These are phyloP conservation scores for Philopedon plagiatum DNA, from an alignment of 2,888 invertebrate species.

Conservation along the genomic window DNA sequence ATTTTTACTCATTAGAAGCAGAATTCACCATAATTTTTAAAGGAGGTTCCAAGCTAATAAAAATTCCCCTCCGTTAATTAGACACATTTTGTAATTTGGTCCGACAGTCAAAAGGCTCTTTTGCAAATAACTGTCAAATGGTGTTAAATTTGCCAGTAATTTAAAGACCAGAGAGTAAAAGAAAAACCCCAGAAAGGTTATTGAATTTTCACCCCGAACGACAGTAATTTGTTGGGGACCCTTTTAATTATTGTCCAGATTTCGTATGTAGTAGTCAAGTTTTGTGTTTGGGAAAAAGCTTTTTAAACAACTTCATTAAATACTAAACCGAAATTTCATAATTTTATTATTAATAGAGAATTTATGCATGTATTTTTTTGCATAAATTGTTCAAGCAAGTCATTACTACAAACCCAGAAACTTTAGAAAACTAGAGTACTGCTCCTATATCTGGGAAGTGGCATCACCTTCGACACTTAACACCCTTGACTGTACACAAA, in stretches of 20 bases:
- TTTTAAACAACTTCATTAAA: too few species aligned
- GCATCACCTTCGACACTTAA: too few species aligned
- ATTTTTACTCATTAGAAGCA: background rate
- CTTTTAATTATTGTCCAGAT: background rate
- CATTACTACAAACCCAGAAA: too few species aligned
- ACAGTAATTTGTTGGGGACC: background rate
- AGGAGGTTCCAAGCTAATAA: conserved; percentile 4
- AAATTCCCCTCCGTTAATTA: conserved; percentile 1
- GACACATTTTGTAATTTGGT: conserved; percentile 1
- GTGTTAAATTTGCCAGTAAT: background rate
- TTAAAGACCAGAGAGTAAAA: background rate
- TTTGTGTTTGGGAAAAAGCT: too few species aligned
- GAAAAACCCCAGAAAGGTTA: background rate
- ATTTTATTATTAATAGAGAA: too few species aligned
- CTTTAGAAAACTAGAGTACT: too few species aligned
- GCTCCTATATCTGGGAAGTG: too few species aligned
- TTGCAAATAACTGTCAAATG: conserved; percentile 7
- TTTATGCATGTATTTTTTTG: too few species aligned
- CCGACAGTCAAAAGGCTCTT: conserved; percentile 5
- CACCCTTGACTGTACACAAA: too few species aligned
- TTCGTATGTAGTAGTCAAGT: background rate
- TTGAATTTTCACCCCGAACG: background rate
- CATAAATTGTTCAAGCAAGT: too few species aligned
- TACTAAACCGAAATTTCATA: too few species aligned
- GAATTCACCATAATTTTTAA: background rate